Percentiles rank a stretch among this genome's conserved stretches.
These are phyloP conservation scores for Priapulus caudatus DNA, from an alignment of 2,888 invertebrate genomes.

Conservation along the genomic window DNA sequence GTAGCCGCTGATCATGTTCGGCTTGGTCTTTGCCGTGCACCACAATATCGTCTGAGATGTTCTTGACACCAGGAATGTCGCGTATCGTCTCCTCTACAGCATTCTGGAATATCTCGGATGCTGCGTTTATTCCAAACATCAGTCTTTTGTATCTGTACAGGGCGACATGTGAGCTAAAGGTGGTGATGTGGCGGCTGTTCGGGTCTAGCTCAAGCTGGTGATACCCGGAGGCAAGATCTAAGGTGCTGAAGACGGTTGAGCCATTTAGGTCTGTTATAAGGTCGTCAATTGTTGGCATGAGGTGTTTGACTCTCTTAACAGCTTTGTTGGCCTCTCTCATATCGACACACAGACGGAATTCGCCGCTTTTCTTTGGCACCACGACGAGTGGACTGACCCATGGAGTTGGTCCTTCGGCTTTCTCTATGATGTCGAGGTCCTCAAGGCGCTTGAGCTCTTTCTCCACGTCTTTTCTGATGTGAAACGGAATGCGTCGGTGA, in stretches of 20 bases:
- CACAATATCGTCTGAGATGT: constrained; percentile 37
- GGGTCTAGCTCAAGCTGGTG: constrained; percentile 33
- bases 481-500: constrained; percentile 23
- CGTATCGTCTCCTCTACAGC: constrained; percentile 37
- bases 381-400: constrained; percentile 14
- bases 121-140: constrained; percentile 37
- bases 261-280: constrained; percentile 10
- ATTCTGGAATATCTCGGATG: too few relatives aligned
- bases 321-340: constrained; percentile 14
- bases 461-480: constrained; percentile 15
- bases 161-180: constrained; percentile 34
- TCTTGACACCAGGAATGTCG: constrained; percentile 31
- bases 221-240: constrained; percentile 33
- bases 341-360: constrained; percentile 14
- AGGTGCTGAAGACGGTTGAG: constrained; percentile 23
- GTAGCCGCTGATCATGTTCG: constrained; percentile 29
- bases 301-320: constrained; percentile 8
- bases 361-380: constrained; percentile 16
- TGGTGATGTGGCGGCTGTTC: constrained; percentile 32
- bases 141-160: constrained; percentile 36
- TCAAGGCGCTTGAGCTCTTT: constrained; percentile 9
- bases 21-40: constrained; percentile 26
- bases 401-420: constrained; percentile 16
- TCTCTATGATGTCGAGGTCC: too few relatives aligned
- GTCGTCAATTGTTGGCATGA: constrained; percentile 14